Percentiles rank a stretch among this genome's conserved stretches.
These are phyloP conservation scores for Phortica okadai DNA, from an alignment of 2,888 invertebrate genomes.

Conservation along the genomic window DNA sequence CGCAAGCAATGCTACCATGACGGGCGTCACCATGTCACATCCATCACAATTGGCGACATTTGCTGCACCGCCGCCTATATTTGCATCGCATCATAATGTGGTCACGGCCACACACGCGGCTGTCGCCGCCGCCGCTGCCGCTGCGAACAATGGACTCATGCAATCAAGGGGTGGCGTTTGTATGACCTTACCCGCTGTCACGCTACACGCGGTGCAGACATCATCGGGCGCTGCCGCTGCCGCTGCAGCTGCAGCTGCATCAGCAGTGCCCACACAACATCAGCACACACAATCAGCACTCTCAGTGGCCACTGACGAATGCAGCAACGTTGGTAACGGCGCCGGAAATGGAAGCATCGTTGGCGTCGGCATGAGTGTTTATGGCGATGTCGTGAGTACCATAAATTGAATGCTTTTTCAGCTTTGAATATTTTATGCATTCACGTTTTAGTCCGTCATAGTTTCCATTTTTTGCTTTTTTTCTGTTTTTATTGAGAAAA, in stretches of 20 bases:
- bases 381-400: slow-evolving; percentile 75
- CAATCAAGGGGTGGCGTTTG: slow-evolving; percentile 51
- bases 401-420: neutral
- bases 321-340: slow-evolving; percentile 32
- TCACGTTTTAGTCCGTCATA: neutral
- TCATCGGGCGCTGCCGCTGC: slow-evolving; percentile 51
- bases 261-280: slow-evolving; percentile 44
- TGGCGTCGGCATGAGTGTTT: slow-evolving; percentile 66
- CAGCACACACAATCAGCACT: slow-evolving; percentile 53
- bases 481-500: neutral
- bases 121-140: slow-evolving; percentile 37
- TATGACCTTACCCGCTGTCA: slow-evolving; percentile 69
- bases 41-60: slow-evolving; percentile 77
- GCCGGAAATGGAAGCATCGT: slow-evolving; percentile 71
- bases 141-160: slow-evolving; percentile 50
- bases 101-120: slow-evolving; percentile 48
- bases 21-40: slow-evolving; percentile 77
- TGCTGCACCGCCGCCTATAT: slow-evolving; percentile 72
- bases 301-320: neutral
- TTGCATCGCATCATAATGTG: slow-evolving; percentile 71
- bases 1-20: slow-evolving; percentile 67
- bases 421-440: slow-evolving; percentile 21
- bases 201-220: slow-evolving; percentile 50
- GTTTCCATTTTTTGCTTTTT: neutral
- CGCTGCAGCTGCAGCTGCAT: slow-evolving; percentile 54